Conservation (phyloP, 92 coral and sea anemone genomes). For the Epizoanthus stellaris region DNA sequence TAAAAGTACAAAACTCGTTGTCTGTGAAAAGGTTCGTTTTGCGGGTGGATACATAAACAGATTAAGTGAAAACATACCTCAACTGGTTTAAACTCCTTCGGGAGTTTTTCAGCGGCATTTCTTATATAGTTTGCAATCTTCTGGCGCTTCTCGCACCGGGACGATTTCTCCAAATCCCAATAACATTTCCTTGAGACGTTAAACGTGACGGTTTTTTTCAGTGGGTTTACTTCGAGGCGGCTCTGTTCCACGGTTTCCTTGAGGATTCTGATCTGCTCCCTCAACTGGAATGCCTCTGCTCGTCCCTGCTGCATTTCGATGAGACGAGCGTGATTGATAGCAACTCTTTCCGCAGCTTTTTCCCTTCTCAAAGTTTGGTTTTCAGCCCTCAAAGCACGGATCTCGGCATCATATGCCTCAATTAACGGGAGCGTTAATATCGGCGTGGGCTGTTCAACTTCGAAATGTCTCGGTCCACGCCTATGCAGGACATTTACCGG, state of each 20-base stretch:
- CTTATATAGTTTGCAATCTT: too few relatives aligned
- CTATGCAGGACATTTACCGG: slow-evolving; percentile 10
- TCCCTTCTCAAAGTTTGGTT: not conserved
- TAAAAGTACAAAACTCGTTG: not conserved
- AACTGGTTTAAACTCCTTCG: too few relatives aligned
- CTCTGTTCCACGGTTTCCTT: slow-evolving; percentile 27
- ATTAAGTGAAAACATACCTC: too few relatives aligned
- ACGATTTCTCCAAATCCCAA: not conserved
- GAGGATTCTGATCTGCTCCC: slow-evolving; percentile 17
- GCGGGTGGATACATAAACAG: too few relatives aligned
- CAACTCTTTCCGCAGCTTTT: not conserved
- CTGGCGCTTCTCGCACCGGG: too few relatives aligned
- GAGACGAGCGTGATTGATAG: not conserved
- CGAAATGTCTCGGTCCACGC: slow-evolving; percentile 22
- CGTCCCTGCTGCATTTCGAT: not conserved
- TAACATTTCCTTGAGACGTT: slow-evolving; percentile 9
- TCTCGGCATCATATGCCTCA: not conserved
- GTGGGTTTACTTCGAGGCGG: slow-evolving; percentile 11
- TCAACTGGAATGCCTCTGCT: slow-evolving; percentile 27
- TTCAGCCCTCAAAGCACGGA: slow-evolving; percentile 19
- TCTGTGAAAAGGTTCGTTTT: too few relatives aligned
- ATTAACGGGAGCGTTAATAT: not conserved
- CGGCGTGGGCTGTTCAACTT: slow-evolving; percentile 13
- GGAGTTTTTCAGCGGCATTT: too few relatives aligned
- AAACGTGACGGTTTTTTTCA: slow-evolving; percentile 14